Percentiles rank a stretch among this genome's conserved stretches.
These are phyloP conservation scores for Polypterus senegalus DNA, from an alignment of 2,113 vertebrate species.

Conservation along the genomic window DNA sequence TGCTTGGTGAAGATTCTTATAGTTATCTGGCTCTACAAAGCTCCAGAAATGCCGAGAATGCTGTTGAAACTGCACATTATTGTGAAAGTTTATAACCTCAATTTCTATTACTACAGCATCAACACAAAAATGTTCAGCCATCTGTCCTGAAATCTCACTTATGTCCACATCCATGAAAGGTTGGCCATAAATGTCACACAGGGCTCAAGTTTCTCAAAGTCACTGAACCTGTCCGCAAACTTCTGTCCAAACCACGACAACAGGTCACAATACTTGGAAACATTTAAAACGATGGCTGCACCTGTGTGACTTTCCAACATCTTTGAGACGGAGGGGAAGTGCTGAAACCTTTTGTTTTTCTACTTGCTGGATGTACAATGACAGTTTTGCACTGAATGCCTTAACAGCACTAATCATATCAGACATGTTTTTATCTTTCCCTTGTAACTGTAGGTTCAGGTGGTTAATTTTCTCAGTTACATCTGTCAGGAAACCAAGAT, in stretches of 20 bases:
- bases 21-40: too few species aligned
- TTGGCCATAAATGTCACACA: slow-evolving; percentile 17
- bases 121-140: slow-evolving; percentile 8
- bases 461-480: slow-evolving; percentile 13
- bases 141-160: slow-evolving; percentile 13
- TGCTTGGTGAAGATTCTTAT: slow-evolving; percentile 3
- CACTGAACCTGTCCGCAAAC: slow-evolving; percentile 7
- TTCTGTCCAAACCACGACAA: slow-evolving; percentile 11
- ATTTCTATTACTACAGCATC: slow-evolving; percentile 5
- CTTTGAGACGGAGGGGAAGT: slow-evolving; percentile 10
- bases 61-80: slow-evolving; percentile 9
- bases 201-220: slow-evolving; percentile 10
- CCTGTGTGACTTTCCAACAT: slow-evolving; percentile 9
- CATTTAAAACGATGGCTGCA: slow-evolving; percentile 3
- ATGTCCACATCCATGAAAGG: slow-evolving; percentile 2
- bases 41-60: slow-evolving; percentile 7
- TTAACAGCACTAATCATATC: slow-evolving; percentile 14
- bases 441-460: slow-evolving; percentile 8
- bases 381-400: slow-evolving; percentile 14
- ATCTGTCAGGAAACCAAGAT: slow-evolving; percentile 15
- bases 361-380: slow-evolving; percentile 1
- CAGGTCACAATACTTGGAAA: slow-evolving; percentile 7
- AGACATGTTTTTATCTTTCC: slow-evolving; percentile 13
- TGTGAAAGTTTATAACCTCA: slow-evolving; percentile 13
- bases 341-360: neutral